Base-by-base conservation (phyloP, 1,140 invertebrate species). In the Sarcophaga bullata region DNA sequence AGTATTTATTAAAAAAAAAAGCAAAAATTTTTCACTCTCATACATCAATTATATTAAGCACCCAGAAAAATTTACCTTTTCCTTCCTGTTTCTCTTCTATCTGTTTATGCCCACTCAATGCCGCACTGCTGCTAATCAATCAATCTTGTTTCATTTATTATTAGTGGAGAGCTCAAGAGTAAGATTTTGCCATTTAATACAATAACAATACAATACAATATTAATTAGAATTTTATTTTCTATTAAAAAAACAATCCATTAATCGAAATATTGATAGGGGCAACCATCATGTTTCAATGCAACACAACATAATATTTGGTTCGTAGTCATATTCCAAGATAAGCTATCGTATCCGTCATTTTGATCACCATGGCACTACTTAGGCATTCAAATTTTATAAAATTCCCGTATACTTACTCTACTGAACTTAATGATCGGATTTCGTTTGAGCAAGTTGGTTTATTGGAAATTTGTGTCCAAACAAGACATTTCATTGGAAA, bases 81-180 rank as follows among this genome's bases (percentile, higher is more conserved):
- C 1, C n/a, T n/a, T 37, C 4, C 25, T 37, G 1, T 58, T n/a
- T 58, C 15, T 68, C 6, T 68, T 68, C 1, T 62, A 62, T 62
- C 25, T 37, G 19, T 68, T 68, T n/a, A 68, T 68, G 62, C 62
- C 62, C 62, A 68, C 62, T 68, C 62, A 68, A 68, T 68, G n/a
- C n/a, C 15, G 19, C 19, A n/a, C 62, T 9, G 6, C 62, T 25
- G 8, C 62, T 68, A 68, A 68, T 68, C 62, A 68, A 68, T 68
- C 62, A 68, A 68, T 68, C 62, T 68, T 68, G 17, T 68, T 37
- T 68, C 62, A 68, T 19, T 68, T 68, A 68, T 25, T 37, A 68
- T 68, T 68, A n/a, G n/a, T n/a, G 7, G n/a, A 68, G n/a, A 68
- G 19, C 6, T 6, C 54, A 13, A 15, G 13, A n/a, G 13, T 58